Base-by-base conservation (phyloP, 2,888 invertebrate species). In the Lottia gigantea region DNA sequence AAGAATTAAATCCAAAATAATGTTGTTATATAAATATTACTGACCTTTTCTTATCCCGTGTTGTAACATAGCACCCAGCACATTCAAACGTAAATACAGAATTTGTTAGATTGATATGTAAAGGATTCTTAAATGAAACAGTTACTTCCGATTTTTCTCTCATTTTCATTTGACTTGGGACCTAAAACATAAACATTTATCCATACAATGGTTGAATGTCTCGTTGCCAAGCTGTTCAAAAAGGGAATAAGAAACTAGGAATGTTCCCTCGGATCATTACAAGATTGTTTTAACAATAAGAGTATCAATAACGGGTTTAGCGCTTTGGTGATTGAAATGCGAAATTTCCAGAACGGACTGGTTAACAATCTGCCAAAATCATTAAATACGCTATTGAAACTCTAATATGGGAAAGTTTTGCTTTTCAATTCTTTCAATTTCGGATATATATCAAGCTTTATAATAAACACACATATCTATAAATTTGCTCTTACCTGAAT, bases 21-120 rank as follows among this genome's bases (percentile, higher is more conserved):
- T 61, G 45, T 19, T 61, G 15, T 15, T 19, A 19, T 2, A 7
- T 11, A 1, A 25, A 31, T n/a, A 16, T 64, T 12, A 74, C 72
- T 69, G 55, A 81, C 81, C 70, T 77, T 68, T 74, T 62, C 31
- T 70, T 65, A 55, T 71, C 68, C n/a, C 66, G n/a, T 19, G 71
- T 74, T 12, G 75, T 68, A 31, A 77, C 74, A 6, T 75, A 71
- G n/a, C 82, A 72, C 55, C 78, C 79, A 2, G 81, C 74, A 2
- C 93, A 93, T 71, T 93, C 93, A 76, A 94, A 89, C 66, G 92
- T 91, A 88, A 94, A 92, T 84, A 91, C 91, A 83, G 94, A 93
- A n/a, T 91, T 90, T 2, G 93, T 93, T 73, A 94, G 88, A 46
- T 91, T 79, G 46, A 89, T 90, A 67, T 92, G 91, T 82, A 94